Evolutionary conservation across 2,797 vertebrate genomes (phyloP).

Genomic region (Pelochelys cantorii): DNA sequence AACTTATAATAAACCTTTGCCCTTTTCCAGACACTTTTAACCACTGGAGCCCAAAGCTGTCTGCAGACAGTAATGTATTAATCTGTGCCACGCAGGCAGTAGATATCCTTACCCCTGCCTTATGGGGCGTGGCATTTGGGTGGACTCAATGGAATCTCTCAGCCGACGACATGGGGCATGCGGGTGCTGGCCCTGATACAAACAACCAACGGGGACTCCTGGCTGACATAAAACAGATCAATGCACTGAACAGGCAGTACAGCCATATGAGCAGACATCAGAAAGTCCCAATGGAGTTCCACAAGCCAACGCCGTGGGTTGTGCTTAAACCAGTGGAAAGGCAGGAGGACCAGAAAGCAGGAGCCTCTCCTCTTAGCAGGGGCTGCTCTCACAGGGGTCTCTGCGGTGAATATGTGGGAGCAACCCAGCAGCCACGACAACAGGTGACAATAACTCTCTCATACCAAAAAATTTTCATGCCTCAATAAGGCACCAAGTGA

Average conservation of each 20-base stretch:
- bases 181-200: not conserved
- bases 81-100: not conserved
- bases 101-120: not conserved
- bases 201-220: not conserved
- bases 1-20: conserved; percentile 7
- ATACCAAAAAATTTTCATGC: not conserved
- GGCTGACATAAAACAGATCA: not conserved
- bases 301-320: not conserved
- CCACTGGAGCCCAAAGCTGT: not conserved
- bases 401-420: not conserved
- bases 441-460: not conserved
- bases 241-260: not conserved
- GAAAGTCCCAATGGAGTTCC: not conserved
- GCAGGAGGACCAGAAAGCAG: not conserved
- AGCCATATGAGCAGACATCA: not conserved
- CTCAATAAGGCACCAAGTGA: not conserved
- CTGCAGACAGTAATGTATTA: not conserved
- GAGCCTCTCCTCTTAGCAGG: not conserved
- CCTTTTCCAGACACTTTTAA: not conserved
- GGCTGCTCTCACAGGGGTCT: not conserved
- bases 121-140: not conserved
- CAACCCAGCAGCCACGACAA: not conserved
- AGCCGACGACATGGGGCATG: not conserved
- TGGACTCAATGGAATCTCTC: not conserved
- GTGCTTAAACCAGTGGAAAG: not conserved